Percentiles rank a stretch among this genome's conserved stretches.
phyloP scores from a whole-genome alignment of 2,113 vertebrate species.

The Nibea albiflora region DNA sequence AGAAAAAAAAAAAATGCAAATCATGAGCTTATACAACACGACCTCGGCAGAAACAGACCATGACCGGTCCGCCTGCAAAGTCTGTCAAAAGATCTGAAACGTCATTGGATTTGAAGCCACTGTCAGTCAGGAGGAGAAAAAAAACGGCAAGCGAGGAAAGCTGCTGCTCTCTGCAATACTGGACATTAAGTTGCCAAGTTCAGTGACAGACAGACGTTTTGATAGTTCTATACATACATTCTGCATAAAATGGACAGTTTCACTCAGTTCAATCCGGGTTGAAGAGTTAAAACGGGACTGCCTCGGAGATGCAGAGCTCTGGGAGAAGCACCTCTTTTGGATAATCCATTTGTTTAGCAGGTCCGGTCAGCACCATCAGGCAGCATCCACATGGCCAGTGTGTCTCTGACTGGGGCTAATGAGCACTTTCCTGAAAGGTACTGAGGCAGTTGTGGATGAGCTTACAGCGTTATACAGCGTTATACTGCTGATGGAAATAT shows the following conservation, averaged over 20 bases:
- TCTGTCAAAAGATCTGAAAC: neutral
- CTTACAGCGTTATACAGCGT: neutral
- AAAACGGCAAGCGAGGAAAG: neutral
- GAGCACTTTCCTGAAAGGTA: constrained; percentile 18
- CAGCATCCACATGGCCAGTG: neutral
- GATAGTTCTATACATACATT: neutral
- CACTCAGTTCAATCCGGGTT: neutral
- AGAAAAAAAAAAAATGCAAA: neutral
- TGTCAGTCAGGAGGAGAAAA: neutral
- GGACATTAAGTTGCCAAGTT: constrained; percentile 5
- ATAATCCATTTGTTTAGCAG: neutral
- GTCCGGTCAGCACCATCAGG: neutral
- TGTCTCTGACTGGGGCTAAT: constrained; percentile 16
- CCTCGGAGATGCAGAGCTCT: neutral
- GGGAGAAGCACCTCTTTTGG: neutral
- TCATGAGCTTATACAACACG: neutral
- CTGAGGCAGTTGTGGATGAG: neutral
- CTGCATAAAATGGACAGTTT: neutral
- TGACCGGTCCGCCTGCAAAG: neutral
- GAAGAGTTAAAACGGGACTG: neutral
- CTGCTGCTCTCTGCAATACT: neutral
- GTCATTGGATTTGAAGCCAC: neutral
- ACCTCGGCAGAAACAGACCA: neutral
- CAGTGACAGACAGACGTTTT: neutral
- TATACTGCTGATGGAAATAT: neutral